Conservation (phyloP, 2,888 invertebrate species). For the Synanthedon vespiformis region DNA sequence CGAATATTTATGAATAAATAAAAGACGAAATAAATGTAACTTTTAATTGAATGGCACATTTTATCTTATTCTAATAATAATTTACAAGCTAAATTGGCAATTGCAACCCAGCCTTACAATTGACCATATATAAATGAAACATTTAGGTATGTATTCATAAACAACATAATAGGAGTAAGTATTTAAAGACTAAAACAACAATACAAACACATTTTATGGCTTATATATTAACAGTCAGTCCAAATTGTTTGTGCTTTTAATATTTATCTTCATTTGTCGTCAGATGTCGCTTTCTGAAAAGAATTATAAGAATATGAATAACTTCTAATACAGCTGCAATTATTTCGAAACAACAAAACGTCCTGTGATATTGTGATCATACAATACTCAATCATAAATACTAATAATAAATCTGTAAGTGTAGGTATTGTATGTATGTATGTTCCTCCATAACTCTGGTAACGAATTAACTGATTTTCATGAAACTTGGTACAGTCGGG, state of each 20-base stretch:
- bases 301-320: background rate
- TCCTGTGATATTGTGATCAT: too few relatives aligned
- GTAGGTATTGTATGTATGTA: too few relatives aligned
- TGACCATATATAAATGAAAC: conserved; percentile 19
- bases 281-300: conserved; percentile 49
- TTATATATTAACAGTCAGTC: conserved; percentile 35
- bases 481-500: too few relatives aligned
- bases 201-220: conserved; percentile 5
- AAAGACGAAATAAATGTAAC: background rate
- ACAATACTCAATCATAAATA: too few relatives aligned
- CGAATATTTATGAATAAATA: too few relatives aligned
- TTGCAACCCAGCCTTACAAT: conserved; percentile 66
- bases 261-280: conserved; percentile 32
- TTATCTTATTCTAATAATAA: conserved; percentile 33
- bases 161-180: conserved; percentile 5
- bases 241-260: conserved; percentile 17
- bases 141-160: conserved; percentile 5
- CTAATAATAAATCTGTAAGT: too few relatives aligned
- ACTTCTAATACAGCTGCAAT: too few relatives aligned
- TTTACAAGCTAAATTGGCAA: conserved; percentile 41
- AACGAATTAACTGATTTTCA: too few relatives aligned
- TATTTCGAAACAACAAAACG: too few relatives aligned
- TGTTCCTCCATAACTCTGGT: too few relatives aligned
- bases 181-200: conserved; percentile 5
- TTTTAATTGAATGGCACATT: conserved; percentile 35